phyloP scores from a whole-genome alignment of 2,113 vertebrate species.

The Notechis scutatus region DNA sequence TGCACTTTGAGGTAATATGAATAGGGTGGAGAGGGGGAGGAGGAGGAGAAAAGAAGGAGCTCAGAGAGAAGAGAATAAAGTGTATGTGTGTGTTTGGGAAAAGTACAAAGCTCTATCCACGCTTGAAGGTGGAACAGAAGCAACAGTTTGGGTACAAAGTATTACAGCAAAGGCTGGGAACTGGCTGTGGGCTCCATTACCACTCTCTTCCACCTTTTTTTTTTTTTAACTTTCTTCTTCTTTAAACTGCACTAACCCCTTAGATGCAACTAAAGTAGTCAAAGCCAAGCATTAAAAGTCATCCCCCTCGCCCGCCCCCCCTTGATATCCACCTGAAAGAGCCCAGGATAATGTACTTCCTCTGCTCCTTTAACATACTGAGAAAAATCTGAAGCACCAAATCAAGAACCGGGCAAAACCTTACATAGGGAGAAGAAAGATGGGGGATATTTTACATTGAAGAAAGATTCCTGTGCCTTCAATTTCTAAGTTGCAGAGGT shows the following conservation, averaged over 20 bases:
- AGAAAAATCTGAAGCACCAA: neutral
- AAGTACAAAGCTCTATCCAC: slow-evolving; percentile 14
- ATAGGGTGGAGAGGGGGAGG: slow-evolving; percentile 2
- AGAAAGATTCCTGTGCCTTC: neutral
- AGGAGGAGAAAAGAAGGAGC: neutral
- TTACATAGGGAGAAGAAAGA: neutral
- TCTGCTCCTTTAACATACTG: neutral
- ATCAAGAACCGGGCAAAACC: neutral
- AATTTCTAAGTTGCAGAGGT: too few relatives aligned
- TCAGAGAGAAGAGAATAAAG: slow-evolving; percentile 22
- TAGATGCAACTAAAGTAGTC: slow-evolving; percentile 17
- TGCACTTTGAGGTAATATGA: slow-evolving; percentile 71
- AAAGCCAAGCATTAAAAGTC: neutral
- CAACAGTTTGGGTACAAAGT: slow-evolving; percentile 39
- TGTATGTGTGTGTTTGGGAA: slow-evolving; percentile 34
- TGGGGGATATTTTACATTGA: neutral
- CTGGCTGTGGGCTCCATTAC: slow-evolving; percentile 8
- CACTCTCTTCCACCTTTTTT: neutral
- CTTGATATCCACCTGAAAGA: neutral
- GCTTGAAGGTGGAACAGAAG: slow-evolving; percentile 36
- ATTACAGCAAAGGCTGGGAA: slow-evolving; percentile 26
- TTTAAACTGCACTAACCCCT: neutral
- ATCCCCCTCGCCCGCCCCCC: too few relatives aligned
- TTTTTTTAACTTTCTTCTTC: neutral
- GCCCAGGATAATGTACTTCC: neutral